Conservation (phyloP, 2,113 vertebrate species). For the Takifugu bimaculatus region DNA sequence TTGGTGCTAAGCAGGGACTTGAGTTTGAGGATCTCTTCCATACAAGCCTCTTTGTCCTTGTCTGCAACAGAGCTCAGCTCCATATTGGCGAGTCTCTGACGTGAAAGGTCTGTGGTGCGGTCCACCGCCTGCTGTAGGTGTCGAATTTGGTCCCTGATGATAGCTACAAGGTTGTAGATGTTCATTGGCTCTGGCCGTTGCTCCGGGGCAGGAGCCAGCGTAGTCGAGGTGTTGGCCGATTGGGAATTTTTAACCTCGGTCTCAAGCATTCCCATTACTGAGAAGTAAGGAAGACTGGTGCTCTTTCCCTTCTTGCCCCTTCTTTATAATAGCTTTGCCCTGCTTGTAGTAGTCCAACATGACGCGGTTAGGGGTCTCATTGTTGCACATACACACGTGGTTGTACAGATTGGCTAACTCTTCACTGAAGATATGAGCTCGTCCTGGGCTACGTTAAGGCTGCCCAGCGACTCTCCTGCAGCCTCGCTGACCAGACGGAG, state of each 20-base stretch:
- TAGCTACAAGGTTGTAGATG: constrained; percentile 92
- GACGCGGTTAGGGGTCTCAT: constrained; percentile 94
- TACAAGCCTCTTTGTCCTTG: constrained; percentile 92
- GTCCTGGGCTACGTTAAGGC: constrained; percentile 92
- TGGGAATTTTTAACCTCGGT: constrained; percentile 66
- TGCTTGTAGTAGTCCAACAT: constrained; percentile 98
- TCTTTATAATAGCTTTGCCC: constrained; percentile 77
- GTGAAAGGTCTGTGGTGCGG: constrained; percentile 89
- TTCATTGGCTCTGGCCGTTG: constrained; percentile 82
- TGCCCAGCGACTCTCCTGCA: constrained; percentile 89
- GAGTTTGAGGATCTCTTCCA: constrained; percentile 96
- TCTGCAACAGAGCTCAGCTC: constrained; percentile 86
- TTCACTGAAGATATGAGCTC: constrained; percentile 96
- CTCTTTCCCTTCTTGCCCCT: constrained; percentile 76
- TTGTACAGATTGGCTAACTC: constrained; percentile 96
- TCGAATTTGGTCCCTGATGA: constrained; percentile 96
- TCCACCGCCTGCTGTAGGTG: constrained; percentile 95
- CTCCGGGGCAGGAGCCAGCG: constrained; percentile 67
- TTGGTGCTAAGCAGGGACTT: constrained; percentile 98
- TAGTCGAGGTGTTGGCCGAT: constrained; percentile 60
- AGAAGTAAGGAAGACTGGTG: constrained; percentile 77
- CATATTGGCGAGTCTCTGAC: constrained; percentile 87
- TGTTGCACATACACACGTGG: constrained; percentile 99
- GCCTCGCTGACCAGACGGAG: constrained; percentile 85
- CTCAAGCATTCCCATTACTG: constrained; percentile 79